Percentiles rank a stretch among this genome's conserved stretches.
Evolutionary conservation across 2,888 invertebrate genomes (phyloP).

Genomic region (Cantharis lateralis): DNA sequence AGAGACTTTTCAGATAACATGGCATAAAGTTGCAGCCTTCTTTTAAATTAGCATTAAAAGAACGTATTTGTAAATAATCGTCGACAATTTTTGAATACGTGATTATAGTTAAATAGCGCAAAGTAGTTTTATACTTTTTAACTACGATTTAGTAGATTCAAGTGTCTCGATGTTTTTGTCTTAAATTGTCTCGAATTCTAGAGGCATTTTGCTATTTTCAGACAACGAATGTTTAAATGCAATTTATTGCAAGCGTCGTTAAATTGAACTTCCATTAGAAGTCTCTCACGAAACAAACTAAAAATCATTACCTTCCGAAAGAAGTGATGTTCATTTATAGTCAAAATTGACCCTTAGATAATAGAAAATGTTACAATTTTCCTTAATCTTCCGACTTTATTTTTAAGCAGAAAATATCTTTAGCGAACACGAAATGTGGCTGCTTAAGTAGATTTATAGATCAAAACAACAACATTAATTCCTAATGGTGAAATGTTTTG

Average conservation of each 20-base stretch:
- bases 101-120: slow-evolving; percentile 17
- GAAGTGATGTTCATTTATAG: background rate
- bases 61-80: slow-evolving; percentile 21
- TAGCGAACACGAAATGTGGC: slow-evolving; percentile 40
- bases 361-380: background rate
- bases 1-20: slow-evolving; percentile 11
- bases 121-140: slow-evolving; percentile 19
- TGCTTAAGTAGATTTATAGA: slow-evolving; percentile 39
- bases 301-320: slow-evolving; percentile 16
- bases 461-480: slow-evolving; percentile 41
- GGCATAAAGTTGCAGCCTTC: slow-evolving; percentile 12
- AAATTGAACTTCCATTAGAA: slow-evolving; percentile 1
- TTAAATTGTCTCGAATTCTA: slow-evolving; percentile 3
- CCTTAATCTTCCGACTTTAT: background rate
- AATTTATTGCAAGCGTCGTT: slow-evolving; percentile 1
- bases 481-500: slow-evolving; percentile 27
- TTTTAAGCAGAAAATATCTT: slow-evolving; percentile 40
- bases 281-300: background rate
- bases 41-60: slow-evolving; percentile 17
- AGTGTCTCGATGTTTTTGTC: background rate
- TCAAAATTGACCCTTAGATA: background rate
- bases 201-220: slow-evolving; percentile 1
- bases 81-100: slow-evolving; percentile 16
- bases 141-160: slow-evolving; percentile 12
- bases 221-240: slow-evolving; percentile 3